Evolutionary conservation across 2,113 vertebrate species (phyloP).

Genomic region (Lipotes vexillifer): DNA sequence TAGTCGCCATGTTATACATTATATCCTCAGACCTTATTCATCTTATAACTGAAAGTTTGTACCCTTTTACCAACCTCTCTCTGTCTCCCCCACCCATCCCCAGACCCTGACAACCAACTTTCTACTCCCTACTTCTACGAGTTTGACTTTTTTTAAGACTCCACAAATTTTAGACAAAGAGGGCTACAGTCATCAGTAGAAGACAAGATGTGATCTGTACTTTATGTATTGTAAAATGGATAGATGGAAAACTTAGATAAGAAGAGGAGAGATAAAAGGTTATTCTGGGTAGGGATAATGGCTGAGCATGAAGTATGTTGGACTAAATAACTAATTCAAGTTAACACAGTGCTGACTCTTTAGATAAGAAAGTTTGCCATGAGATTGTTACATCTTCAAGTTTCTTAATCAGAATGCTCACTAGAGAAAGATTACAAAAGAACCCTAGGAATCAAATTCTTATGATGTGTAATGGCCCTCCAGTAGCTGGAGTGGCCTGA

Average conservation of each 20-base stretch:
- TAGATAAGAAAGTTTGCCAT: not conserved
- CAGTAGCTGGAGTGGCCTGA: not conserved
- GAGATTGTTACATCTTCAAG: not conserved
- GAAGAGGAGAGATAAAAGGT: not conserved
- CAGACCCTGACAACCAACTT: not conserved
- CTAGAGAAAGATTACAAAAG: not conserved
- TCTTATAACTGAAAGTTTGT: not conserved
- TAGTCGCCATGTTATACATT: not conserved
- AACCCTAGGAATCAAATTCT: slow-evolving; percentile 2
- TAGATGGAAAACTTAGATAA: not conserved
- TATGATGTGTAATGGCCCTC: not conserved
- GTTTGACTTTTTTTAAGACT: not conserved
- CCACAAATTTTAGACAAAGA: not conserved
- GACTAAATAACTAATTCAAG: not conserved
- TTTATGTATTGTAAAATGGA: not conserved
- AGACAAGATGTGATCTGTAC: not conserved
- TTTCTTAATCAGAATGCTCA: not conserved
- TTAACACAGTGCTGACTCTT: not conserved
- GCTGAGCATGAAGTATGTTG: not conserved
- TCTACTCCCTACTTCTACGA: not conserved
- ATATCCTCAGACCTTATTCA: not conserved
- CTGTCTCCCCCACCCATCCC: not conserved
- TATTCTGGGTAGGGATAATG: not conserved
- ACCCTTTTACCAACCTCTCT: not conserved
- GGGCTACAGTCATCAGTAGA: not conserved